Evolutionary conservation across 1,140 invertebrate species (phyloP).

Genomic region (Anastrepha ludens): DNA sequence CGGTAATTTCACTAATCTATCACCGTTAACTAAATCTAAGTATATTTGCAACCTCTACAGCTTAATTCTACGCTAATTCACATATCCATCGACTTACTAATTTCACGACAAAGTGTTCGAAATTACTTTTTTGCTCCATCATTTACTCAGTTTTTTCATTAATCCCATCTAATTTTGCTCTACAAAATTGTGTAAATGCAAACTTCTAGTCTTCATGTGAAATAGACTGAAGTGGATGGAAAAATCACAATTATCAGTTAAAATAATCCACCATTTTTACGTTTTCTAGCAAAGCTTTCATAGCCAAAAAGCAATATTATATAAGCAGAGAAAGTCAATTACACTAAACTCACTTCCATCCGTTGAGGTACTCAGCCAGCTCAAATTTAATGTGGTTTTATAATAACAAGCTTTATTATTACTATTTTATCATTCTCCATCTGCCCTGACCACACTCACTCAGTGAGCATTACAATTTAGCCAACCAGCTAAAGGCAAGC

Average conservation of each 20-base stretch:
- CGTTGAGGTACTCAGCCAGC: neutral
- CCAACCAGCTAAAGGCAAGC: neutral
- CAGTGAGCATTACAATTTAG: neutral
- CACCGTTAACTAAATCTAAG: too few relatives aligned
- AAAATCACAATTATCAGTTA: conserved; percentile 30
- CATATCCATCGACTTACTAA: too few relatives aligned
- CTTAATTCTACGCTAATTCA: too few relatives aligned
- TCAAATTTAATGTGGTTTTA: conserved; percentile 37
- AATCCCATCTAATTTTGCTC: neutral
- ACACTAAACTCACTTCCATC: conserved; percentile 7
- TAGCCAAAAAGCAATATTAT: neutral
- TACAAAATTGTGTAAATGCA: neutral
- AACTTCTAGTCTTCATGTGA: neutral
- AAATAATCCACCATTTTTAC: neutral
- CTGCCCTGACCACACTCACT: neutral
- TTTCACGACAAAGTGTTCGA: too few relatives aligned
- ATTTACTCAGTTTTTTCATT: neutral
- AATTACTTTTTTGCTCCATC: neutral
- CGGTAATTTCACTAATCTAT: too few relatives aligned
- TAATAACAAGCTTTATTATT: conserved; percentile 43
- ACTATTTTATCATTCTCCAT: neutral
- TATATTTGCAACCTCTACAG: too few relatives aligned
- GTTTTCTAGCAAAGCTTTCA: too few relatives aligned
- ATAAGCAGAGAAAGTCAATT: neutral
- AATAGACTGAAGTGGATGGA: neutral